These are phyloP conservation scores for Pollenia angustigena DNA, from an alignment of 2,888 invertebrate genomes.

Conservation along the genomic window DNA sequence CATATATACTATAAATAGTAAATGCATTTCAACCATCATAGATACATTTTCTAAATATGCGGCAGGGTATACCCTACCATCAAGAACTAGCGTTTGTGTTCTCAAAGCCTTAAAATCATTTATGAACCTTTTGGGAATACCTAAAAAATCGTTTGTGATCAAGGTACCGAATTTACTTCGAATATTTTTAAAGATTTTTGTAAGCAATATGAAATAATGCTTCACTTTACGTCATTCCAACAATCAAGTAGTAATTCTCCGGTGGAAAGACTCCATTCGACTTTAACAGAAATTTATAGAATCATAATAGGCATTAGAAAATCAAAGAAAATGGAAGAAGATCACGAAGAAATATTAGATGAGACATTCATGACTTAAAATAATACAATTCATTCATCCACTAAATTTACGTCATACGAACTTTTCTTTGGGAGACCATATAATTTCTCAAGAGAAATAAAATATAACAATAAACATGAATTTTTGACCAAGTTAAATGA, in stretches of 20 bases:
- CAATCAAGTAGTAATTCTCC: slow-evolving; percentile 51
- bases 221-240: slow-evolving; percentile 62
- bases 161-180: no score
- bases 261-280: slow-evolving; percentile 47
- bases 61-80: slow-evolving; percentile 48
- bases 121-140: slow-evolving; percentile 27
- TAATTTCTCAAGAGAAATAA: neutral
- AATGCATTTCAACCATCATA: slow-evolving; percentile 57
- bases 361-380: slow-evolving; percentile 32
- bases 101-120: slow-evolving; percentile 59
- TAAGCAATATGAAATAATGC: slow-evolving; percentile 26
- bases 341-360: slow-evolving; percentile 27
- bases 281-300: slow-evolving; percentile 29
- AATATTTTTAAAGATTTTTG: no score
- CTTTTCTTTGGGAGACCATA: neutral
- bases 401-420: slow-evolving; percentile 27
- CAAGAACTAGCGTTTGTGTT: slow-evolving; percentile 58
- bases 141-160: no score
- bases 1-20: slow-evolving; percentile 62
- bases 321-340: neutral
- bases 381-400: slow-evolving; percentile 33
- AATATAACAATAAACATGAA: slow-evolving; percentile 21
- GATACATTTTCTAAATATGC: slow-evolving; percentile 48
- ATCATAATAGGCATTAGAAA: no score
- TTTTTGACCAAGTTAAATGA: slow-evolving; percentile 4